phyloP scores from a whole-genome alignment of 2,888 invertebrate genomes.

The Coelopa pilipes region DNA sequence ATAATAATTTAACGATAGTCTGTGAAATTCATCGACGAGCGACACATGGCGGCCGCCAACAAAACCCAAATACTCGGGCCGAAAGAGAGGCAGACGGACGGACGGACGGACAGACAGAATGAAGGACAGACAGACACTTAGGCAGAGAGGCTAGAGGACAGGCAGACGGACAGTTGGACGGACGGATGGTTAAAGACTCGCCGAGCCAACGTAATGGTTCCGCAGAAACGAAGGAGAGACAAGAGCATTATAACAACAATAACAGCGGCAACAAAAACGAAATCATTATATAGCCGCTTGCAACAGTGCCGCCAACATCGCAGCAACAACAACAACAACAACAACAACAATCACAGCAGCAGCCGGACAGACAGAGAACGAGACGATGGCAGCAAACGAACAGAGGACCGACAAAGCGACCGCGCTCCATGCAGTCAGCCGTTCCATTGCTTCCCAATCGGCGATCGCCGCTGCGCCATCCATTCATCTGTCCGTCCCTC shows the following conservation, averaged over 20 bases:
- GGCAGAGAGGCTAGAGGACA: background rate
- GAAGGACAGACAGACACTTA: conserved; percentile 46
- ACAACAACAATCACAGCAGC: no score
- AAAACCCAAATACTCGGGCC: conserved; percentile 1
- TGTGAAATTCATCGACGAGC: background rate
- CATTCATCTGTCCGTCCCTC: background rate
- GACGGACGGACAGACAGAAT: background rate
- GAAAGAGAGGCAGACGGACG: conserved; percentile 46
- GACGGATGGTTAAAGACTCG: background rate
- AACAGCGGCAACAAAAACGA: conserved; percentile 3
- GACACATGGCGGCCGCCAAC: background rate
- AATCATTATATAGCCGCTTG: conserved; percentile 5
- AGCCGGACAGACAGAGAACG: background rate
- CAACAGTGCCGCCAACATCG: conserved; percentile 21
- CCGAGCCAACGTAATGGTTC: conserved; percentile 12
- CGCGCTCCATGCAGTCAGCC: no score
- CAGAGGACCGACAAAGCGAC: no score
- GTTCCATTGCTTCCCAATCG: no score
- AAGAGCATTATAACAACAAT: background rate
- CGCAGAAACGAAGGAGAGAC: conserved; percentile 13
- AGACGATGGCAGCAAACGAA: background rate
- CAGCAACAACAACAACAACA: background rate
- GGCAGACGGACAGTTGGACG: background rate
- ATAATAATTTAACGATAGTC: conserved; percentile 10
- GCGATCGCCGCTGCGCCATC: background rate